Conservation (phyloP, 2,888 invertebrate genomes). For the Ptychoptera contaminata region DNA sequence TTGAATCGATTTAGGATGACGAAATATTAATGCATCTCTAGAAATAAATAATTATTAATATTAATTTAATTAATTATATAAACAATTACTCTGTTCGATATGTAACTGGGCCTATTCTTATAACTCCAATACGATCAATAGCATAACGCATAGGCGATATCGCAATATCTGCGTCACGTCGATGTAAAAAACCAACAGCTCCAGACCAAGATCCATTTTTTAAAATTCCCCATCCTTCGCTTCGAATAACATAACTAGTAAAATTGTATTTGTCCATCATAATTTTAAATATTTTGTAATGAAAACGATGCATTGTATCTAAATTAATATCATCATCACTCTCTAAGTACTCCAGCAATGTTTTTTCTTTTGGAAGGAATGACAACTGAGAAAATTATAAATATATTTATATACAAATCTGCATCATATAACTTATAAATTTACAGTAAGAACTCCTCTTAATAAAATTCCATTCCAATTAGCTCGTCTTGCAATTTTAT, state of each 20-base stretch:
- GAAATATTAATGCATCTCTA: constrained; percentile 1
- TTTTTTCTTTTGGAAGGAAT: background rate
- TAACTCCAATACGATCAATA: background rate
- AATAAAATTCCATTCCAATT: no score
- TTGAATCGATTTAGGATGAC: background rate
- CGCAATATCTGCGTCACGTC: background rate
- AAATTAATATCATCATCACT: background rate
- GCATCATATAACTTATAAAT: no score
- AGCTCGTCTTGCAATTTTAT: no score
- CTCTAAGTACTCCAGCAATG: constrained; percentile 1
- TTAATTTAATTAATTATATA: no score
- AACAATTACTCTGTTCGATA: no score
- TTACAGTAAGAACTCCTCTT: no score
- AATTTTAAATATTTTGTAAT: background rate
- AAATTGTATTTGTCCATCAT: background rate
- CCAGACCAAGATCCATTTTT: constrained; percentile 2
- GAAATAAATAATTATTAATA: background rate
- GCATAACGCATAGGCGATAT: background rate
- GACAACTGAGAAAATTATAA: background rate
- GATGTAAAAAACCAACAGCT: background rate
- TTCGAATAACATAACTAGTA: background rate
- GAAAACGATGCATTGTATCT: constrained; percentile 1
- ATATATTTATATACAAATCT: background rate
- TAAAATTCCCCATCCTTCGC: background rate
- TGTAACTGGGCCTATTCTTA: background rate